phyloP scores from a whole-genome alignment of 2,888 invertebrate species.

The Octodonta nipae region DNA sequence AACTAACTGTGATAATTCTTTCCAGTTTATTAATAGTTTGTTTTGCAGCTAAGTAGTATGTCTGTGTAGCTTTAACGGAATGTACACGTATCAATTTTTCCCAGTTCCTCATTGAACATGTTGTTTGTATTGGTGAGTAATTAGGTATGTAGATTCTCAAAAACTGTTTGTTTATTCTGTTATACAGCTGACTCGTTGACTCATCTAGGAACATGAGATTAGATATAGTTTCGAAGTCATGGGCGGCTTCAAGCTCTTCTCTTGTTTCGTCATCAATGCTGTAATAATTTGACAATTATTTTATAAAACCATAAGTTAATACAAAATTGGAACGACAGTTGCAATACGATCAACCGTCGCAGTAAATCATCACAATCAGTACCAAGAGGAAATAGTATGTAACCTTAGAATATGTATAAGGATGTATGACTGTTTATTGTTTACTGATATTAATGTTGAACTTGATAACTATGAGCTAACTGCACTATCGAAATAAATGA shows the following conservation, averaged over 20 bases:
- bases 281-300: too few species aligned
- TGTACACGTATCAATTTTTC: slow-evolving; percentile 52
- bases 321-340: too few species aligned
- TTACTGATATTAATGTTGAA: too few species aligned
- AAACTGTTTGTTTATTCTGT: slow-evolving; percentile 51
- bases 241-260: slow-evolving; percentile 23
- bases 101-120: slow-evolving; percentile 50
- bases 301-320: too few species aligned
- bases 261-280: slow-evolving; percentile 20
- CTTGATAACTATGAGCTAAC: too few species aligned
- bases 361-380: too few species aligned
- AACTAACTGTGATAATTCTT: slow-evolving; percentile 49
- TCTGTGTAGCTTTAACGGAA: slow-evolving; percentile 33
- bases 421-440: too few species aligned
- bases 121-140: slow-evolving; percentile 47
- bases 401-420: too few species aligned
- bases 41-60: slow-evolving; percentile 56
- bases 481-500: too few species aligned
- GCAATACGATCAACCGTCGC: too few species aligned
- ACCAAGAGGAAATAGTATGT: too few species aligned
- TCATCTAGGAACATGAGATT: slow-evolving; percentile 38
- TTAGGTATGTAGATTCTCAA: slow-evolving; percentile 51
- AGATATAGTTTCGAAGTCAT: slow-evolving; percentile 30
- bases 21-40: slow-evolving; percentile 45
- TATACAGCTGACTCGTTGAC: slow-evolving; percentile 44